Base-by-base conservation (phyloP, 2,888 invertebrate species). In the Opisthograptis luteolata region DNA sequence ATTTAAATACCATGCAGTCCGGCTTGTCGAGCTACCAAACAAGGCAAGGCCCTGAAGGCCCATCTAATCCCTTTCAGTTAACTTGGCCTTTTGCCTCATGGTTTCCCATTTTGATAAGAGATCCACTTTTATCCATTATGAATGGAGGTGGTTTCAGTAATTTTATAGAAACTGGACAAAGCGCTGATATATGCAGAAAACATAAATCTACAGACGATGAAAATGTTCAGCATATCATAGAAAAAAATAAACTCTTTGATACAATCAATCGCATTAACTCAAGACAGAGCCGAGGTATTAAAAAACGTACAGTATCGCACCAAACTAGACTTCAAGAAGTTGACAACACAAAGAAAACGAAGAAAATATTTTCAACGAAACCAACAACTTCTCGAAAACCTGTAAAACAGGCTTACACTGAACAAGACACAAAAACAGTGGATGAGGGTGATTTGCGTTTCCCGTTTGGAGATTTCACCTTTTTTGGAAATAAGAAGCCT, bases 91-190 rank as follows among this genome's bases (percentile, higher is more conserved):
- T 92, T 22, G 84, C 91, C 4, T 76, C 81, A 22, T 80, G 81
- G 22, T 93, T 93, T 62, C 93, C 93, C 0, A 83, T 93, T 20
- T 69, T 92, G 5, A 87, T 93, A 19, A 92, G 88, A 72, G 92
- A 93, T 64, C 93, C 93, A 0, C 69, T 93, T 7, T 65, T 92
- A 4, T 88, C 87, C 47, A 80, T 92, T 37, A 72, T 83, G 44
- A 82, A 81, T 55, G 85, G 91, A 20, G 92, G 92, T 32, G 91
- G 92, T 2, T 87, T 90, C 69, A 88, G 87, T 19, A 91, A 88
- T 54, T 85, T 93, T 62, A 66, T 93, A 31, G 92, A 94, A 73
- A 92, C 92, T 58, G 93, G 93, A 1, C 93, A 92, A 62, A 82
- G 66, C 35, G 92, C 92, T 25, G 92, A 93, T 60, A 81, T 91